phyloP scores from a whole-genome alignment of 2,113 vertebrate species.

The Rhea americana region DNA sequence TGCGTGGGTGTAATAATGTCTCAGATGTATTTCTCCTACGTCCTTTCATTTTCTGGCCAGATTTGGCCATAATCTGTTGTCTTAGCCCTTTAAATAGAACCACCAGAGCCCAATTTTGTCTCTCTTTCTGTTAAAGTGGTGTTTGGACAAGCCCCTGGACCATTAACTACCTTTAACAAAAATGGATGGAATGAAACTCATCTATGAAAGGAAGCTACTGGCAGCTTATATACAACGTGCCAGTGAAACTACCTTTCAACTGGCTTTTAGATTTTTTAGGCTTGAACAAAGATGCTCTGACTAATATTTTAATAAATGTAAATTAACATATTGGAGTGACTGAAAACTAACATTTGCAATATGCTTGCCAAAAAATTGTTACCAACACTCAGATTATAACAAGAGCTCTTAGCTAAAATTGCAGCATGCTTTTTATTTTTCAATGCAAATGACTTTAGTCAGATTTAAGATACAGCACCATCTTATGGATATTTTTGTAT shows the following conservation, averaged over 20 bases:
- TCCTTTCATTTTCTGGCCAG: slow-evolving; percentile 8
- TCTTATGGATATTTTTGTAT: slow-evolving; percentile 78
- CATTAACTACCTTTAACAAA: background rate
- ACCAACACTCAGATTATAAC: background rate
- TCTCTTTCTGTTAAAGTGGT: slow-evolving; percentile 24
- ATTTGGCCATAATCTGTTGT: slow-evolving; percentile 11
- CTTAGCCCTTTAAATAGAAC: slow-evolving; percentile 2
- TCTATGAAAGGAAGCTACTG: background rate
- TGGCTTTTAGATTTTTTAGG: slow-evolving; percentile 1
- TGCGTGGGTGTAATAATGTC: background rate
- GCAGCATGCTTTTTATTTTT: slow-evolving; percentile 24
- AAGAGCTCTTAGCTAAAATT: background rate
- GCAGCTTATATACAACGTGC: background rate
- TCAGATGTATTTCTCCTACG: background rate
- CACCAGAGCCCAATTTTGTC: slow-evolving; percentile 1
- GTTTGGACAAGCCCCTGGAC: slow-evolving; percentile 8
- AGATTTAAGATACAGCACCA: slow-evolving; percentile 81
- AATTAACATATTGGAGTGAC: slow-evolving; percentile 54
- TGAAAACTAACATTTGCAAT: slow-evolving; percentile 39
- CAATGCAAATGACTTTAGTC: slow-evolving; percentile 49
- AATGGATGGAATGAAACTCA: background rate
- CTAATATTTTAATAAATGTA: slow-evolving; percentile 45
- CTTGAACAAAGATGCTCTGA: slow-evolving; percentile 44
- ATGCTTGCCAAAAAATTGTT: slow-evolving; percentile 36
- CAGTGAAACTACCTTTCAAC: slow-evolving; percentile 34